Conservation (phyloP, 2,888 invertebrate genomes). For the Diachrysia chrysitis region DNA sequence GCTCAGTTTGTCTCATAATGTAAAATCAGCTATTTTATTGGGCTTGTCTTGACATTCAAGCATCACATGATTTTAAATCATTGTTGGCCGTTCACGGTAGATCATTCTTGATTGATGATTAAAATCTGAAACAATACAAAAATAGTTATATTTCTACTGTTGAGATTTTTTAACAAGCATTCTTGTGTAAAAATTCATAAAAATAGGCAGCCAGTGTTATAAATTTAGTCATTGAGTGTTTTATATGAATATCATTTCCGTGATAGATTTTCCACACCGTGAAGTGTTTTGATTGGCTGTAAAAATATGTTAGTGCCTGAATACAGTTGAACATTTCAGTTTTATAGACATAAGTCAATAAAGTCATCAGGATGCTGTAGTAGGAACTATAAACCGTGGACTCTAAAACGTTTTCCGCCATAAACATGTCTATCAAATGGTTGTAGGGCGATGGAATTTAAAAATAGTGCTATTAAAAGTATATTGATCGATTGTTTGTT, state of each 20-base stretch:
- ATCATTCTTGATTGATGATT: slow-evolving; percentile 57
- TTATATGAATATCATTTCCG: slow-evolving; percentile 35
- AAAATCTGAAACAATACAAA: slow-evolving; percentile 60
- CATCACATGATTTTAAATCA: slow-evolving; percentile 18
- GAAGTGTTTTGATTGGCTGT: slow-evolving; percentile 50
- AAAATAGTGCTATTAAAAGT: neutral
- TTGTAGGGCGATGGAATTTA: neutral
- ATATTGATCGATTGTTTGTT: neutral
- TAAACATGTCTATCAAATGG: slow-evolving; percentile 37
- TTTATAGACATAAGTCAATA: slow-evolving; percentile 41
- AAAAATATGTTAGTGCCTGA: slow-evolving; percentile 22
- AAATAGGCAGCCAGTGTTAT: neutral
- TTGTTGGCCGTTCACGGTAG: slow-evolving; percentile 33
- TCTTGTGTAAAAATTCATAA: neutral
- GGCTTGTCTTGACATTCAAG: slow-evolving; percentile 14
- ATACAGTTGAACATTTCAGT: neutral
- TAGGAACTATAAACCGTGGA: slow-evolving; percentile 45
- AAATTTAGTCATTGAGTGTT: slow-evolving; percentile 17
- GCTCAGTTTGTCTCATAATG: slow-evolving; percentile 68
- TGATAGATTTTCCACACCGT: slow-evolving; percentile 31
- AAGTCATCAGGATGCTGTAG: slow-evolving; percentile 38
- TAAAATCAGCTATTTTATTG: slow-evolving; percentile 40
- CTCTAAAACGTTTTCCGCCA: slow-evolving; percentile 35
- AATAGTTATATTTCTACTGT: slow-evolving; percentile 22
- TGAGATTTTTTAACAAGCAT: neutral